Base-by-base conservation (phyloP, 2,113 vertebrate genomes). In the Madoqua kirkii region DNA sequence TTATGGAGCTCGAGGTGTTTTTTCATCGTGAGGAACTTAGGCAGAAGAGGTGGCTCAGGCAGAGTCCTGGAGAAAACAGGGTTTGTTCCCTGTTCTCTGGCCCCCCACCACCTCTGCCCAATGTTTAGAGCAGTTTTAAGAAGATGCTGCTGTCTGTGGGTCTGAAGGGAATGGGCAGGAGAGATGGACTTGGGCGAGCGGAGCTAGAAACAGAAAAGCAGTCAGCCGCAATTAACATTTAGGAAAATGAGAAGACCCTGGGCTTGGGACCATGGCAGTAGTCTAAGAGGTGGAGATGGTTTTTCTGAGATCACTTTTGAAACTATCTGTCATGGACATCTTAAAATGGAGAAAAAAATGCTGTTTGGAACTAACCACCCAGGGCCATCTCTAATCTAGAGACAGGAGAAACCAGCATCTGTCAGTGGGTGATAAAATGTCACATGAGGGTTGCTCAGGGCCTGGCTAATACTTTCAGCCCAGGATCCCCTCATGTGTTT, bases 381-480 rank as follows among this genome's bases (percentile, higher is more conserved):
- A 89, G 52, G 29, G 13, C 17, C 23, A 14, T 50, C 40, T 93
- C 83, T 87, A 21, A 4, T 55, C 82, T 83, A 82, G 45, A 67
- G 71, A 78, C 23, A 59, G n/a, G n/a, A 31, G 45, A 81, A 64
- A 43, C 40, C 29, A 16, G 27, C 21, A 21, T 25, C 9, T 52
- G 21, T 76, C 82, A 45, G 2, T 43, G 36, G n/a, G 31, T 62
- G 23, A 33, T 60, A 50, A 59, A 93, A 60, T 4, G 14, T 33
- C 3, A 0, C 4, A 13, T 0, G 0, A 48, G 45, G 74, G 3
- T 29, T 52, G 11, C 27, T 31, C 2, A 40, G 78, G n/a, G 48
- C 43, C 81, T 33, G 27, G 79, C 43, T 57, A 2, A 21, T 12
- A n/a, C 64, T 93, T 82, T 33, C 23, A 55, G 67, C 45, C n/a